Evolutionary conservation across 2,888 invertebrate genomes (phyloP), one percentile per base, ranked within the genome.

Genomic region (Zygothrica quintamaculata): DNA sequence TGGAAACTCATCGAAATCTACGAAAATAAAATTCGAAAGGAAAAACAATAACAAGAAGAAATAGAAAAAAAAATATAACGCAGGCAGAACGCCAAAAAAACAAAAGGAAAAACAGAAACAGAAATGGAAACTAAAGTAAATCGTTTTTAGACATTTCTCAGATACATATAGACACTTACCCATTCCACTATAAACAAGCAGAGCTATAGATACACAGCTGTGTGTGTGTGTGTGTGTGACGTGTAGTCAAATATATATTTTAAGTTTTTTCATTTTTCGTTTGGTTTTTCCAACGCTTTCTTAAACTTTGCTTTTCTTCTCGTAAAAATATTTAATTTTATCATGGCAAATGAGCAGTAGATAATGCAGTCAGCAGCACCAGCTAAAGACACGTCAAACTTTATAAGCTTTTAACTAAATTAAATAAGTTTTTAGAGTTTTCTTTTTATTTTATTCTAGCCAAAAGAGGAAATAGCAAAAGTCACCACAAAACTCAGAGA

Each of bases 401-500:
- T 65, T 34, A 47, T 74, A 78, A 88, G 88, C 84, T 88, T 84
- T 84, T 69, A 88, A 52, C 65, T 55, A 87, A 86, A 84, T 84
- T 77, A 86, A 86, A 79, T 62, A 62, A 74, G 18, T 72, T 78
- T 72, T 58, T 39, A 31, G 18, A 39, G 59, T 37, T 34, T 18
- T 51, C 33, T 22, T 42, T 26, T 47, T 18, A 39, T 58, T 59
- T 60, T 47, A 46, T 55, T 50, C 16, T 16, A 29, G 46, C 34
- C 13, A 25, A 37, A 33, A 33, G 13, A 4, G 12, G 15, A 3
- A 9, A 33, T 3, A n/a, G 18, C 3, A 15, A 26, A 13, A 31
- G 18, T 39, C 1, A 8, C 39, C 8, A 33, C 6, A 48, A 50
- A 37, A 40, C 51, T 22, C 18, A 22, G 18, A 22, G 18, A 66